phyloP scores from a whole-genome alignment of 2,888 invertebrate species.

The Clusia tigrina region DNA sequence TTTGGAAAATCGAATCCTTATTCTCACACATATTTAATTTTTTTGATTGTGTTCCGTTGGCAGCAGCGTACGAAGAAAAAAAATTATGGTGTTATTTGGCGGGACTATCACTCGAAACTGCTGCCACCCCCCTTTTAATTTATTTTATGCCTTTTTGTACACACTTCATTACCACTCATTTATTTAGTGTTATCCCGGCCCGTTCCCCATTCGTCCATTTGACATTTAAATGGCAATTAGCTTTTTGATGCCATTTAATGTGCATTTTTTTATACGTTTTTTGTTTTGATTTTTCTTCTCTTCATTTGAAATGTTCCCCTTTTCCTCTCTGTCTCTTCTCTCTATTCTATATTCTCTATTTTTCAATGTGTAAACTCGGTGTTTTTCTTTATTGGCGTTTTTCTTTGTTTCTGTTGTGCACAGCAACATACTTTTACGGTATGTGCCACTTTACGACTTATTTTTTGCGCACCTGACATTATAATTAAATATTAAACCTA shows the following conservation, averaged over 20 bases:
- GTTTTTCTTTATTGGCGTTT: conserved; percentile 24
- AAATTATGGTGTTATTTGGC: too few relatives aligned
- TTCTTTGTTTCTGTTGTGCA: conserved; percentile 33
- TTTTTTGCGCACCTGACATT: conserved; percentile 31
- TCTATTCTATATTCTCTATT: too few relatives aligned
- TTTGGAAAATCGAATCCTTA: too few relatives aligned
- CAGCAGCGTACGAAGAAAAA: too few relatives aligned
- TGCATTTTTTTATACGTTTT: too few relatives aligned
- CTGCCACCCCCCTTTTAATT: too few relatives aligned
- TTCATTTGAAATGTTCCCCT: conserved; percentile 19
- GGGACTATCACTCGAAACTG: too few relatives aligned
- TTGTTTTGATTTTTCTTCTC: conserved; percentile 28
- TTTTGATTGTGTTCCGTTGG: too few relatives aligned
- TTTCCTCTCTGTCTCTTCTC: conserved; percentile 3
- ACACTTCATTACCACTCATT: too few relatives aligned
- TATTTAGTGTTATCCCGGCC: conserved; percentile 20
- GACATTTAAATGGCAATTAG: conserved; percentile 53
- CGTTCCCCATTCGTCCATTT: conserved; percentile 10
- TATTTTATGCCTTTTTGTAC: too few relatives aligned
- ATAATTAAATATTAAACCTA: conserved; percentile 22
- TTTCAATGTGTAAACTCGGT: too few relatives aligned
- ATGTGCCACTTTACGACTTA: conserved; percentile 13
- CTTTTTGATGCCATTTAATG: conserved; percentile 50
- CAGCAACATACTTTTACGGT: conserved; percentile 25
- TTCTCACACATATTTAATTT: too few relatives aligned